Evolutionary conservation across 2,888 invertebrate species (phyloP).

Genomic region (Agrochola lota): DNA sequence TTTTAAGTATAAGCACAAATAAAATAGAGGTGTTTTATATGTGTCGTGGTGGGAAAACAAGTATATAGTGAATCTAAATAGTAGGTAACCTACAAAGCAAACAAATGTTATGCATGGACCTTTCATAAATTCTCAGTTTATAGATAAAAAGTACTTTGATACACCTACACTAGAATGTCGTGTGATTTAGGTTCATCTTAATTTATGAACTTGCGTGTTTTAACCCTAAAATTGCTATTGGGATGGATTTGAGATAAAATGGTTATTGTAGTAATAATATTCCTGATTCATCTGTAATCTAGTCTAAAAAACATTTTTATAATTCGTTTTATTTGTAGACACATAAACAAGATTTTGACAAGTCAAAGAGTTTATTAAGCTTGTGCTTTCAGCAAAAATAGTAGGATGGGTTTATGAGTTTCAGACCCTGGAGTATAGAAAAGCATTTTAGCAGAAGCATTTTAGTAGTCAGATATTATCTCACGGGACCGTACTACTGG

Average conservation of each 20-base stretch:
- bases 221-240: background rate
- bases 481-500: no score
- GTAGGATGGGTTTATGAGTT: no score
- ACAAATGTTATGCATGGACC: constrained; percentile 1
- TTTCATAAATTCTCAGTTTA: background rate
- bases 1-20: background rate
- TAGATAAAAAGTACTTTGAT: background rate
- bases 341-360: no score
- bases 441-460: no score
- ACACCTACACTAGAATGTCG: background rate
- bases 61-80: background rate
- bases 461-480: no score
- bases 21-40: background rate
- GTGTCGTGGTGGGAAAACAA: background rate
- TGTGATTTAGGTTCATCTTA: constrained; percentile 10
- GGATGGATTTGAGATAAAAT: background rate
- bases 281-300: no score
- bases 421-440: no score
- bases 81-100: constrained; percentile 35
- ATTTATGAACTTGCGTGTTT: background rate
- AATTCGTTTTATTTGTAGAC: no score
- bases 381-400: no score
- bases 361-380: no score
- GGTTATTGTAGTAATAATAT: background rate
- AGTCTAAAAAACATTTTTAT: no score